These are phyloP conservation scores for Aphis gossypii DNA, from an alignment of 1,140 invertebrate species.

Conservation along the genomic window DNA sequence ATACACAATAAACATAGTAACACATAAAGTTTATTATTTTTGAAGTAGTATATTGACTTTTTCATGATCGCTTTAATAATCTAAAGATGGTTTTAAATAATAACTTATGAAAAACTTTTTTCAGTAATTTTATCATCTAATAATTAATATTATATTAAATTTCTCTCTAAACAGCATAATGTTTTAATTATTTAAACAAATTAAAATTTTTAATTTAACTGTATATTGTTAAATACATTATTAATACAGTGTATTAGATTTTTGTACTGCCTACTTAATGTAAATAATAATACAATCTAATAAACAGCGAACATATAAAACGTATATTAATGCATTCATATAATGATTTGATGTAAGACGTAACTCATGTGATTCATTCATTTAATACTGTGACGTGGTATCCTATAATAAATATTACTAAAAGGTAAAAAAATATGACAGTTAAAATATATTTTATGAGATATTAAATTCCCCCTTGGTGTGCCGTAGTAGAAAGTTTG, in stretches of 20 bases:
- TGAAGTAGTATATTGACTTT: neutral
- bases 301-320: neutral
- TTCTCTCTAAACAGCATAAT: neutral
- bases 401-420: slow-evolving; percentile 39
- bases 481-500: slow-evolving; percentile 16
- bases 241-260: neutral
- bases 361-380: neutral
- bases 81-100: neutral
- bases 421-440: slow-evolving; percentile 32
- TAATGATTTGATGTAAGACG: neutral
- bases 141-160: neutral
- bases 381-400: neutral
- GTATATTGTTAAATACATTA: neutral
- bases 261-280: neutral
- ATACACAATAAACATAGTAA: neutral
- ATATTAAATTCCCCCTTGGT: slow-evolving; percentile 15
- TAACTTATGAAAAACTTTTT: neutral
- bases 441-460: slow-evolving; percentile 41
- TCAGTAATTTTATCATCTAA: neutral
- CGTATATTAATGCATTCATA: neutral
- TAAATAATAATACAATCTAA: neutral
- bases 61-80: neutral
- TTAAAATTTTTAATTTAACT: neutral
- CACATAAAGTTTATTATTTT: neutral
- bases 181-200: neutral